Evolutionary conservation across 2,888 invertebrate genomes (phyloP).

Genomic region (Euplagia quadripunctaria): DNA sequence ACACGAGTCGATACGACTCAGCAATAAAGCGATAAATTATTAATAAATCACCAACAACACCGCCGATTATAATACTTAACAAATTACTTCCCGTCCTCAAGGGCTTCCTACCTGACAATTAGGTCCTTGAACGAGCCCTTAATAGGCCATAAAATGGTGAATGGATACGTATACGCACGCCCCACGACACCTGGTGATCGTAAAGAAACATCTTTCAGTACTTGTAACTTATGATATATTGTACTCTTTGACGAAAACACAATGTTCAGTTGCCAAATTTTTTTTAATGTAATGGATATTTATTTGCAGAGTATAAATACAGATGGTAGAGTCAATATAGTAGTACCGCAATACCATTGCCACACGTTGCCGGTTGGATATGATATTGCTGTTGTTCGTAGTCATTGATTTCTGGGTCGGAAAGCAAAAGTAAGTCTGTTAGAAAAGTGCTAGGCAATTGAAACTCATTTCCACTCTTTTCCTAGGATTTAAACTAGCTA

Average conservation of each 20-base stretch:
- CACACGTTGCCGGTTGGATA: too few species aligned
- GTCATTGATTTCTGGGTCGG: too few species aligned
- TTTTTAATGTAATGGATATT: background rate
- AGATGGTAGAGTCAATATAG: too few species aligned
- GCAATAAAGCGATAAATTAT: background rate
- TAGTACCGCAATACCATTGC: too few species aligned
- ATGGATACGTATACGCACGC: constrained; percentile 40
- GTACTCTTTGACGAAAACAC: background rate
- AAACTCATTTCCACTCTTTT: too few species aligned
- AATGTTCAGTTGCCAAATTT: background rate
- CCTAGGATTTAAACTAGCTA: too few species aligned
- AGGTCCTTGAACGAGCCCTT: constrained; percentile 54
- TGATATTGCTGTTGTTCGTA: too few species aligned
- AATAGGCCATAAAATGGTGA: constrained; percentile 58
- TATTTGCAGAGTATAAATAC: background rate
- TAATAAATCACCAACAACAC: constrained; percentile 37
- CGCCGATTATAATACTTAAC: constrained; percentile 39
- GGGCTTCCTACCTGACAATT: constrained; percentile 59
- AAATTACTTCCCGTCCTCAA: constrained; percentile 62
- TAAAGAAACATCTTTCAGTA: constrained; percentile 53
- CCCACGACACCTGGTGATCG: constrained; percentile 55
- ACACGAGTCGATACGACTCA: background rate
- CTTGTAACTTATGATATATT: constrained; percentile 24
- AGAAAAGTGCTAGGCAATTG: too few species aligned
- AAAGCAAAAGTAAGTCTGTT: too few species aligned